Evolutionary conservation across 2,888 invertebrate species (phyloP).

Genomic region (Branchipolynoe longqiensis): DNA sequence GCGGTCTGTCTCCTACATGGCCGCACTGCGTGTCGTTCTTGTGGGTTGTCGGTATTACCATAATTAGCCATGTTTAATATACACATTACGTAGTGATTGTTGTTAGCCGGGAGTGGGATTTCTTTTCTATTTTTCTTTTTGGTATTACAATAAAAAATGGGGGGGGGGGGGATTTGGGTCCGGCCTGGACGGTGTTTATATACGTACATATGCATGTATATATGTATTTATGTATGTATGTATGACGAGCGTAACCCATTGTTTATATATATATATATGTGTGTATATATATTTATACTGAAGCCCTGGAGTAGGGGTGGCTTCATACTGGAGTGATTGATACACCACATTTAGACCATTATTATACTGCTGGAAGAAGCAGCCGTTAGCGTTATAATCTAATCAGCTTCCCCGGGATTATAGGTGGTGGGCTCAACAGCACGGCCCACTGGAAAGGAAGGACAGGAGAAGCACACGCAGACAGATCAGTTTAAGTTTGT

Average conservation of each 20-base stretch:
- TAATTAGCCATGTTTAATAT: conserved; percentile 24
- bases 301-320: conserved; percentile 24
- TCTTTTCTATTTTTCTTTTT: too few relatives aligned
- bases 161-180: conserved; percentile 29
- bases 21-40: conserved; percentile 36
- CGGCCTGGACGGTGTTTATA: conserved; percentile 43
- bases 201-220: too few relatives aligned
- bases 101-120: conserved; percentile 44
- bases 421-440: not conserved
- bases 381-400: not conserved
- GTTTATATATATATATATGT: too few relatives aligned
- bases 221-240: too few relatives aligned
- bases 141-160: conserved; percentile 23
- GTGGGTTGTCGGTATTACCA: not conserved
- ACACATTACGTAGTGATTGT: conserved; percentile 48
- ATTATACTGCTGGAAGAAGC: too few relatives aligned
- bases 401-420: not conserved
- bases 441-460: not conserved
- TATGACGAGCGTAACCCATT: conserved; percentile 41
- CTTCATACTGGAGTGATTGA: conserved; percentile 7
- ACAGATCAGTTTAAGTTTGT: too few relatives aligned
- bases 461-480: not conserved
- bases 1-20: not conserved
- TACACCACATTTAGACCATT: not conserved
- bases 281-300: too few relatives aligned